phyloP scores from a whole-genome alignment of 2,113 vertebrate species.

The Passer montanus region DNA sequence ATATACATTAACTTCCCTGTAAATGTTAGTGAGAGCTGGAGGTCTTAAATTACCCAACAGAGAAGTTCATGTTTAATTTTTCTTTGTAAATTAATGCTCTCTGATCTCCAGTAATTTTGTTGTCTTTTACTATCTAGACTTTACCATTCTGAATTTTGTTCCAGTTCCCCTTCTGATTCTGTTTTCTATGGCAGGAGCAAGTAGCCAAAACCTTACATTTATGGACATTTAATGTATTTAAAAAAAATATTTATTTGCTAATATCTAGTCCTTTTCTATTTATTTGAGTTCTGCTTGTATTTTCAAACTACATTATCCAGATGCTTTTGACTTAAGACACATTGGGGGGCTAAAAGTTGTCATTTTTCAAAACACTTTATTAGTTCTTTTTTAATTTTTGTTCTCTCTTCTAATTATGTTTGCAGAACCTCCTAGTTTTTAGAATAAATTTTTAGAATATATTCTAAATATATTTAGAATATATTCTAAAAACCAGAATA shows the following conservation, averaged over 20 bases:
- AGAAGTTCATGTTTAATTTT: neutral
- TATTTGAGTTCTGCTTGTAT: neutral
- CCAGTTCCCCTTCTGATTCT: neutral
- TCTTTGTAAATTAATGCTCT: neutral
- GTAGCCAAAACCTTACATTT: neutral
- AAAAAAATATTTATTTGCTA: neutral
- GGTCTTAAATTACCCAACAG: neutral
- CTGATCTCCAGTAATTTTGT: neutral
- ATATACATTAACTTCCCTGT: neutral
- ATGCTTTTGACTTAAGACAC: neutral
- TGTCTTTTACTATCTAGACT: neutral
- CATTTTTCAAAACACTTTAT: neutral
- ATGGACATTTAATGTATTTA: neutral
- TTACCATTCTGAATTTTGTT: neutral
- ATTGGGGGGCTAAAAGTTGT: neutral
- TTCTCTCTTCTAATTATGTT: neutral
- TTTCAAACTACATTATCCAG: neutral
- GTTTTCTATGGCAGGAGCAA: neutral
- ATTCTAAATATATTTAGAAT: too few relatives aligned
- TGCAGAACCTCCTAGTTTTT: neutral
- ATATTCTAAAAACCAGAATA: too few relatives aligned
- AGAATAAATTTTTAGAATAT: neutral
- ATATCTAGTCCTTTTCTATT: neutral
- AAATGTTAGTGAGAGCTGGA: neutral
- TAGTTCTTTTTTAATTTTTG: neutral